These are phyloP conservation scores for Trichechus manatus DNA, from an alignment of 2,113 vertebrate species.

Conservation along the genomic window DNA sequence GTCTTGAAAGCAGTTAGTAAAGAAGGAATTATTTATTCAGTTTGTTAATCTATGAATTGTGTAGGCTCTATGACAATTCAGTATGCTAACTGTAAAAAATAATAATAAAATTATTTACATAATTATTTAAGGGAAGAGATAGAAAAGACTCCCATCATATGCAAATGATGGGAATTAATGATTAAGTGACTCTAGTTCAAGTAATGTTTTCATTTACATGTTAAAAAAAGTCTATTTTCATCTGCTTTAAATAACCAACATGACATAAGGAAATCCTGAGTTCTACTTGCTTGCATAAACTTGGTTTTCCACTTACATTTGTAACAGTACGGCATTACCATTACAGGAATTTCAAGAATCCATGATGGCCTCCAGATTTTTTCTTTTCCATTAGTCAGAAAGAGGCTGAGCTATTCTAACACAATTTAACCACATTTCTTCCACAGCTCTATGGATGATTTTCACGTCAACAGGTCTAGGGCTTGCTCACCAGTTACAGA, in stretches of 20 bases:
- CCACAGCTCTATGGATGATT: neutral
- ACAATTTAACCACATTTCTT: slow-evolving; percentile 27
- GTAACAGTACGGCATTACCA: neutral
- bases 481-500: slow-evolving; percentile 10
- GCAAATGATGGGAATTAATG: neutral
- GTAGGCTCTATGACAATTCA: neutral
- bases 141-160: neutral
- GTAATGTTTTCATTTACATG: neutral
- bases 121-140: neutral
- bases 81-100: neutral
- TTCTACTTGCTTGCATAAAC: neutral
- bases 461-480: slow-evolving; percentile 52
- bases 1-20: neutral
- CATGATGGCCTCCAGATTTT: neutral
- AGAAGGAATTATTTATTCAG: neutral
- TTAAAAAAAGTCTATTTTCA: neutral
- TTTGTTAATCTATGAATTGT: neutral
- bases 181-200: neutral
- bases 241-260: neutral
- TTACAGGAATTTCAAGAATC: neutral
- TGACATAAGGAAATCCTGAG: neutral
- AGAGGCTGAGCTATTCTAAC: slow-evolving; percentile 15
- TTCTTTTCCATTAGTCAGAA: slow-evolving; percentile 43
- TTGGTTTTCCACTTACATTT: neutral
- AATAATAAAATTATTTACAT: neutral